Conservation (phyloP, 2,888 invertebrate genomes). For the Tenthredo livida region DNA sequence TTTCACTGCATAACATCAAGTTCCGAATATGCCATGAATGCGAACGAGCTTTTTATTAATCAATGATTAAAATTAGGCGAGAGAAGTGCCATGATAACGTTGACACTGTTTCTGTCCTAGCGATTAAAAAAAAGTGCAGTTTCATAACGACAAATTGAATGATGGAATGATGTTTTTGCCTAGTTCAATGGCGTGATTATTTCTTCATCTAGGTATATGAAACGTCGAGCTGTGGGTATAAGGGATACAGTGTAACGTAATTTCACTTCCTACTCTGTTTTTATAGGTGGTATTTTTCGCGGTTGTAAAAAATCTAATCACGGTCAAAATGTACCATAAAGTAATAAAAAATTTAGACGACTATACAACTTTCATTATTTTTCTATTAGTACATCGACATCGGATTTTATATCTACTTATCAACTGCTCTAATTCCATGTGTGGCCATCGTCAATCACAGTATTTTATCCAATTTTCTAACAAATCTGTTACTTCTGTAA, state of each 20-base stretch:
- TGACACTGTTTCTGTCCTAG: background rate
- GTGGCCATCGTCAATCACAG: background rate
- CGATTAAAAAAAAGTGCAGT: background rate
- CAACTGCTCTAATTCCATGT: background rate
- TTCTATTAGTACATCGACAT: background rate
- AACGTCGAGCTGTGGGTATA: background rate
- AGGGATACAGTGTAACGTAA: conserved; percentile 10
- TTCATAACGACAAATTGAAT: conserved; percentile 10
- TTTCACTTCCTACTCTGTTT: conserved; percentile 38
- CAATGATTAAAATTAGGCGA: background rate
- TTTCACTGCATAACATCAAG: background rate
- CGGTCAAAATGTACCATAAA: background rate
- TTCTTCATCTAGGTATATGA: conserved; percentile 21
- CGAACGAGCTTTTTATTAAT: background rate
- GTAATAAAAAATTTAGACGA: background rate
- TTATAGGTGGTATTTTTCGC: conserved; percentile 26
- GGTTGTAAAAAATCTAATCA: conserved; percentile 47
- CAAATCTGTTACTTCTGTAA: background rate
- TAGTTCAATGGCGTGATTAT: conserved; percentile 46
- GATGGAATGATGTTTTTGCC: conserved; percentile 33
- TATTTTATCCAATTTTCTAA: background rate
- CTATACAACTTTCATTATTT: background rate
- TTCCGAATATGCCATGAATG: too few species aligned
- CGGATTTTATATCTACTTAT: background rate
- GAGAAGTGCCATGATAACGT: background rate